Conservation (phyloP, 2,113 vertebrate genomes). For the Xiphophorus couchianus region DNA sequence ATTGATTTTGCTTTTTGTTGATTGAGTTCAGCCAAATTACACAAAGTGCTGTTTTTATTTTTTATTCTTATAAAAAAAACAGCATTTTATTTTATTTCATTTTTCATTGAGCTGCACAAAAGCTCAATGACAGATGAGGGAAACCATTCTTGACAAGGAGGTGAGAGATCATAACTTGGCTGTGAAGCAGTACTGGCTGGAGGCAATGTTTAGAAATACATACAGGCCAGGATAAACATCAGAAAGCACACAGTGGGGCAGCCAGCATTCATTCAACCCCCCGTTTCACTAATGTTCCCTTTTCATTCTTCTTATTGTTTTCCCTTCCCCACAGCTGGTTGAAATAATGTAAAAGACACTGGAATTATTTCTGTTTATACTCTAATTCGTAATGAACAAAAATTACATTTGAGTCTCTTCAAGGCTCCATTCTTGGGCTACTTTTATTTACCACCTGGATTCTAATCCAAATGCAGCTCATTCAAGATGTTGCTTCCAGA, state of each 20-base stretch:
- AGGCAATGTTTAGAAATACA: slow-evolving; percentile 62
- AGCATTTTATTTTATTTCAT: neutral
- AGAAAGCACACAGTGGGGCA: slow-evolving; percentile 49
- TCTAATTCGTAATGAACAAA: too few species aligned
- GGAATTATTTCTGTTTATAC: neutral
- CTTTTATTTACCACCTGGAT: too few species aligned
- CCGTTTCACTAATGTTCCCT: neutral
- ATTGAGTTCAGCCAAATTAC: slow-evolving; percentile 20
- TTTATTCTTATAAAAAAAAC: slow-evolving; percentile 1
- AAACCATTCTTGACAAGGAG: slow-evolving; percentile 51
- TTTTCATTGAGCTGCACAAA: slow-evolving; percentile 28
- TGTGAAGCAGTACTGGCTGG: slow-evolving; percentile 51
- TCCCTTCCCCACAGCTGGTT: neutral
- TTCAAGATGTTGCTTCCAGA: too few species aligned
- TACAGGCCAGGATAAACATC: slow-evolving; percentile 55
- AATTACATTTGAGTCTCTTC: too few species aligned
- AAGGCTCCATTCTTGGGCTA: too few species aligned
- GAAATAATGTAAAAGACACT: neutral
- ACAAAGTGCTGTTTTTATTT: slow-evolving; percentile 8
- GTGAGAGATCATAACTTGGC: slow-evolving; percentile 54
- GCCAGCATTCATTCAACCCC: slow-evolving; percentile 30
- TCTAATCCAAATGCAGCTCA: neutral
- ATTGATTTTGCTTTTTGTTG: slow-evolving; percentile 19
- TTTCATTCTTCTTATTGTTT: neutral
- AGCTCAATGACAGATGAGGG: slow-evolving; percentile 41